Base-by-base conservation (phyloP, 2,888 invertebrate genomes). In the Lingula anatina region DNA sequence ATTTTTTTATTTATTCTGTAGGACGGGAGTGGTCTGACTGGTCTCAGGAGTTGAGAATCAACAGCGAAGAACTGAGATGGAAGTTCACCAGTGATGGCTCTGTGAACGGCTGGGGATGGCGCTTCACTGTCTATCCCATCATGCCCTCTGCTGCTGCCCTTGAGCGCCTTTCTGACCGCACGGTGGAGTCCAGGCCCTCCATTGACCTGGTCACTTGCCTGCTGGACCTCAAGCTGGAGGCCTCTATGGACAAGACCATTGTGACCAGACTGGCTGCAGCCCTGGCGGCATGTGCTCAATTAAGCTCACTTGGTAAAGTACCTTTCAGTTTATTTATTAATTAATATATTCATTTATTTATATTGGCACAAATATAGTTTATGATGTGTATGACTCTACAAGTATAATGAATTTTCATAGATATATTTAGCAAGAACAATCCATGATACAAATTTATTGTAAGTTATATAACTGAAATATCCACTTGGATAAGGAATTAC, bases 41-140 rank as follows among this genome's bases (percentile, higher is more conserved):
- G 96, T 86, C 89, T 0, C 85, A 88, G 0, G 94, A 94, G 68
- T 83, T 95, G 31, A 82, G 90, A 26, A 86, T 95, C 27, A 84
- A 86, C 43, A 91, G 76, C 43, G 91, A 94, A 69, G 93, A 94
- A 75, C 78, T 96, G 46, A 83, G 88, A 20, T 96, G 95, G 95
- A 86, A 89, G 68, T 96, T 96, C 74, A 88, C 87, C 0, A 92
- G 91, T 59, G 95, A 96, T 68, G 88, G 89, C 36, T 91, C 92
- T 0, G 93, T 95, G 0, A 95, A 93, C 68, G 95, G 94, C 0
- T 96, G 96, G 96, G 96, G 95, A 1, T 96, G 94, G 93, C 82
- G 89, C 37, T 95, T 96, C 74, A 92, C 90, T 20, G 93, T 90
- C 5, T 89, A 92, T 76, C 94, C 94, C 5, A 84, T 93, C 31